phyloP scores from a whole-genome alignment of 2,113 vertebrate species.

The Gambusia holbrooki region DNA sequence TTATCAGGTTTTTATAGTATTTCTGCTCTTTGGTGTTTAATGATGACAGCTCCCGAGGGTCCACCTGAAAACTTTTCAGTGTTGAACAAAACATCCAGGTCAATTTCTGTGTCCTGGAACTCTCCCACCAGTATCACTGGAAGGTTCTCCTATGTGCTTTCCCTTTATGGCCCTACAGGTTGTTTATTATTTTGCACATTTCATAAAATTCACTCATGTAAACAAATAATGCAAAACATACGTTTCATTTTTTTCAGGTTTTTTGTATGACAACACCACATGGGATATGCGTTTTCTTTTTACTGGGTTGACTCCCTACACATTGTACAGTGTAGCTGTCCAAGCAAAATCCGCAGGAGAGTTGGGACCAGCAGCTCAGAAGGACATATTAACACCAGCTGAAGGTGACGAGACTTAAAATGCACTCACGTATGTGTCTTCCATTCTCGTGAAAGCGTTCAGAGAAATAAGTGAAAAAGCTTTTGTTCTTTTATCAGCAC shows the following conservation, averaged over 20 bases:
- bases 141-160: conserved; percentile 88
- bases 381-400: conserved; percentile 84
- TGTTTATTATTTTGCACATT: conserved; percentile 18
- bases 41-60: conserved; percentile 88
- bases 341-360: conserved; percentile 89
- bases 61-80: conserved; percentile 86
- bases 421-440: background rate
- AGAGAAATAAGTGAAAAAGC: background rate
- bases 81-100: conserved; percentile 86
- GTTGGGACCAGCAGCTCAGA: conserved; percentile 84
- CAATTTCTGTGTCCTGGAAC: conserved; percentile 87
- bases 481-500: conserved; percentile 77
- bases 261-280: conserved; percentile 89
- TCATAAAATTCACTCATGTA: background rate
- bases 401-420: conserved; percentile 82
- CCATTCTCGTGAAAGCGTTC: background rate
- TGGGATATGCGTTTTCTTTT: conserved; percentile 85
- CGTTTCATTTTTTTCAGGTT: conserved; percentile 72
- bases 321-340: conserved; percentile 79
- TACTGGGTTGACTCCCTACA: conserved; percentile 87
- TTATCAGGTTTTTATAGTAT: background rate
- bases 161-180: conserved; percentile 88
- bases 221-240: background rate
- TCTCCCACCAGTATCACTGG: conserved; percentile 88
- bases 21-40: conserved; percentile 1